Base-by-base conservation (phyloP, 2,888 invertebrate species). In the Tolmerus cingulatus region DNA sequence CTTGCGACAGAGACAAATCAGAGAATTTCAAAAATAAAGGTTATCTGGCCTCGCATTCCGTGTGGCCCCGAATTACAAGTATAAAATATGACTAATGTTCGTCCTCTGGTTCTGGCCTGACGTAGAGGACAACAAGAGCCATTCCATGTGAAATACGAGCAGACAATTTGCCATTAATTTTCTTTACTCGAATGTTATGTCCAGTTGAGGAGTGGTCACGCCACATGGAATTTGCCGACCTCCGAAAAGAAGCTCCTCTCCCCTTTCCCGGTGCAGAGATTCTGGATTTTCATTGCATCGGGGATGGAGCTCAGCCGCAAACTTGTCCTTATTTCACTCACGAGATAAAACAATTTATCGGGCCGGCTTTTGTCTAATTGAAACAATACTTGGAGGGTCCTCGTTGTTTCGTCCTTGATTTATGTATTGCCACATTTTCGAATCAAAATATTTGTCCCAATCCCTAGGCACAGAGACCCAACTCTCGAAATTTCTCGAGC, bases 61-160 rank as follows among this genome's bases (percentile, higher is more conserved):
- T 82, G 82, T 57, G 57, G 9, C 57, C 16, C 23, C 23, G 40
- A 57, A 66, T 82, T 82, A 57, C 82, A 37, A 76, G 57, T 82
- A 82, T 82, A 82, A 82, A 82, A 82, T 82, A 82, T 82, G 82
- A 82, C 82, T 37, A 82, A 82, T 82, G 82, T 82, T 66, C 82
- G n/a, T 55, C 82, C 82, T 82, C 55, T 34, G 57, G 37, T 34
- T 57, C 82, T 57, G 82, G 37, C 51, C 55, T 82, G 82, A 82
- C 57, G 16, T 66, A 34, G 66, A 40, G 23, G 66, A 82, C 82
- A 82, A 82, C 82, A 57, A 82, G 82, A 57, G 82, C 82, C 57
- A 82, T 82, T 82, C 55, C 37, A 57, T 82, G 66, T 82, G 82
- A 82, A 51, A 82, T 66, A 66, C 40, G 66, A 66, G 37, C 66